Evolutionary conservation across 2,888 invertebrate species (phyloP).

Genomic region (Sinopyrophorus schimmeli): DNA sequence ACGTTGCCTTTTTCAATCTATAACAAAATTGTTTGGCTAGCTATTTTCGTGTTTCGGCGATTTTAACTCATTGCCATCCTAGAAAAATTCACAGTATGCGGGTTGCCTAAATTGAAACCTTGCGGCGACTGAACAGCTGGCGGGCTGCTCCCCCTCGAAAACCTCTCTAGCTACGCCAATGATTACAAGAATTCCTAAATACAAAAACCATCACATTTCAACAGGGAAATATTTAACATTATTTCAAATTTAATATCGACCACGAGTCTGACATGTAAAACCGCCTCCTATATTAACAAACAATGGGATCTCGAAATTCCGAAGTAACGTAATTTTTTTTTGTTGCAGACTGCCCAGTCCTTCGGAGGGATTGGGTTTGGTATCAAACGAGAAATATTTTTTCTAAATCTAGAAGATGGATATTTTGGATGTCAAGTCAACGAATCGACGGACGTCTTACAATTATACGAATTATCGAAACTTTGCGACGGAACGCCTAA

Average conservation of each 20-base stretch:
- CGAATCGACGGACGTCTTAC: constrained; percentile 92
- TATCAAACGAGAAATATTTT: constrained; percentile 91
- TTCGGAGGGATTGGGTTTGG: constrained; percentile 79
- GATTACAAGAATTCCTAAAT: too few relatives aligned
- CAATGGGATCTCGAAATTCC: neutral
- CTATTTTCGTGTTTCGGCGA: too few relatives aligned
- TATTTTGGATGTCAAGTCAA: constrained; percentile 98
- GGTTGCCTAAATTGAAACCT: too few relatives aligned
- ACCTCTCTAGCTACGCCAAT: too few relatives aligned
- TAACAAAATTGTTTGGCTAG: too few relatives aligned
- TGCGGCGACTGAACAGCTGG: too few relatives aligned
- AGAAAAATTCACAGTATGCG: too few relatives aligned
- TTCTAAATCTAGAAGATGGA: constrained; percentile 95
- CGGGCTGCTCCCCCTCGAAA: too few relatives aligned
- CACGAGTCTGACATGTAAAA: neutral
- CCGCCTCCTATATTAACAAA: constrained; percentile 1
- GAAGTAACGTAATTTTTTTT: constrained; percentile 38
- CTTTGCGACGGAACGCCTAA: constrained; percentile 89
- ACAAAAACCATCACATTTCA: too few relatives aligned
- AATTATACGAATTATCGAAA: constrained; percentile 92
- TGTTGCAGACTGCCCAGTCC: constrained; percentile 74
- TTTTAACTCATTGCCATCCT: too few relatives aligned
- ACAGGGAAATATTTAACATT: too few relatives aligned
- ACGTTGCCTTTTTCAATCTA: too few relatives aligned
- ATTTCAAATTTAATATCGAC: neutral